A percentile compares a stretch with the other conserved stretches of the same genome.
Evolutionary conservation across 2,888 invertebrate species (phyloP).

Genomic region (Leucophora obtusa): DNA sequence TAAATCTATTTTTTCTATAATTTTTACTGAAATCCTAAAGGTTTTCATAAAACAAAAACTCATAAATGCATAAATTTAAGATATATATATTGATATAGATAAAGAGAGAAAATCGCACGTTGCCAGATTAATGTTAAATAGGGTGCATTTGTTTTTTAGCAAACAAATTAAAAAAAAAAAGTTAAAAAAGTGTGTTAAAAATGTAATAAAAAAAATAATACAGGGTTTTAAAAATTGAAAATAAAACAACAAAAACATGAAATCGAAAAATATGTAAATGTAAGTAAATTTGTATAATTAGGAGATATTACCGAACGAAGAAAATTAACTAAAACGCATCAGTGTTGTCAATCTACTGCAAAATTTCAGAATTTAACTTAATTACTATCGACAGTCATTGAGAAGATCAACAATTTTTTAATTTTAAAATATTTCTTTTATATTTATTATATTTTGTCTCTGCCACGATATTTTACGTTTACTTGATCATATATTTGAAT

Average conservation of each 20-base stretch:
- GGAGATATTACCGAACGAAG: neutral
- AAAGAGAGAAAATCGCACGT: slow-evolving; percentile 29
- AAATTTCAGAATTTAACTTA: neutral
- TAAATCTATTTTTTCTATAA: neutral
- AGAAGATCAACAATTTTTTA: no score
- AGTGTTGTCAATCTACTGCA: neutral
- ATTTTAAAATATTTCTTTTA: no score
- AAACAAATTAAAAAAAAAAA: slow-evolving; percentile 24
- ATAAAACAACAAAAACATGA: neutral
- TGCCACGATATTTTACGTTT: no score
- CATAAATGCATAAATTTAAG: slow-evolving; percentile 5
- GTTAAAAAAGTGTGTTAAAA: slow-evolving; percentile 33
- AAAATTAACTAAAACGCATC: neutral
- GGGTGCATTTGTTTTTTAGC: slow-evolving; percentile 12
- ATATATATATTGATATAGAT: slow-evolving; percentile 8
- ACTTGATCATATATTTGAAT: no score
- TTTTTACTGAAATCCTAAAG: slow-evolving; percentile 13
- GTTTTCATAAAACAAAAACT: slow-evolving; percentile 9
- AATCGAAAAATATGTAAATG: slow-evolving; percentile 3
- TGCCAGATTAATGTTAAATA: slow-evolving; percentile 39
- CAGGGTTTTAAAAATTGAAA: slow-evolving; percentile 44
- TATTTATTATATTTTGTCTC: no score
- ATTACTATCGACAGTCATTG: no score
- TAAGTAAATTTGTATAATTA: neutral
- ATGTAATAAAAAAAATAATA: slow-evolving; percentile 51